A percentile compares a stretch with the other conserved stretches of the same genome.
These are phyloP conservation scores for Geotrupes spiniger DNA, from an alignment of 2,888 invertebrate genomes.

Conservation along the genomic window DNA sequence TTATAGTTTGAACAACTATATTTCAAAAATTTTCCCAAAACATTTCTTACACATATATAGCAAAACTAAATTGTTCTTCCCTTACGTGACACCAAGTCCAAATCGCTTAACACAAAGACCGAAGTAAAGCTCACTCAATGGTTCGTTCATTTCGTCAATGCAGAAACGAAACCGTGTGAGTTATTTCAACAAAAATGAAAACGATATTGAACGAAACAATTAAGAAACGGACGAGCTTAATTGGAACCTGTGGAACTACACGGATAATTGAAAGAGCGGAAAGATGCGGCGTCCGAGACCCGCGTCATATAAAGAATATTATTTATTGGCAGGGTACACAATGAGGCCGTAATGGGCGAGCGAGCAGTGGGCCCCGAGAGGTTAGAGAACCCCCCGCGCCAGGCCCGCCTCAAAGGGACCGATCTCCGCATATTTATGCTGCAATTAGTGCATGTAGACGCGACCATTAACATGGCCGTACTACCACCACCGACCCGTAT, in stretches of 20 bases:
- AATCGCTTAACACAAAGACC: too few species aligned
- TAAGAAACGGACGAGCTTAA: constrained; percentile 45
- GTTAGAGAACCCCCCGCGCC: constrained; percentile 19
- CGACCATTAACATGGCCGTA: constrained; percentile 35
- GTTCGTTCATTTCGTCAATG: background rate
- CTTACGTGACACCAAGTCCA: too few species aligned
- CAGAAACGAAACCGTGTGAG: background rate
- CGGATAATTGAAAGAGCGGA: constrained; percentile 42
- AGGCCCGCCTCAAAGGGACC: constrained; percentile 41
- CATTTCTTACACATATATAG: too few species aligned
- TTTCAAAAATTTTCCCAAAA: too few species aligned
- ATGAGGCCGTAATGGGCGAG: constrained; percentile 48
- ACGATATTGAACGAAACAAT: constrained; percentile 34
- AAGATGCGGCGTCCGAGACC: constrained; percentile 34
- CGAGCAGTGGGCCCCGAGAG: constrained; percentile 22
- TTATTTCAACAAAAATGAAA: constrained; percentile 12
- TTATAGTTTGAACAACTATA: too few species aligned
- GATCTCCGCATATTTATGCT: constrained; percentile 44
- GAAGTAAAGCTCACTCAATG: too few species aligned
- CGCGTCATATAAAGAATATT: constrained; percentile 51
- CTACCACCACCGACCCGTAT: constrained; percentile 18
- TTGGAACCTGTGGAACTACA: constrained; percentile 42
- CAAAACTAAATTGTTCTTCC: too few species aligned
- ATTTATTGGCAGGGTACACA: constrained; percentile 50
- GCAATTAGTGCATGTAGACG: constrained; percentile 42